Conservation (phyloP, 2,797 vertebrate genomes). For the Paedocypris micromegethes region DNA sequence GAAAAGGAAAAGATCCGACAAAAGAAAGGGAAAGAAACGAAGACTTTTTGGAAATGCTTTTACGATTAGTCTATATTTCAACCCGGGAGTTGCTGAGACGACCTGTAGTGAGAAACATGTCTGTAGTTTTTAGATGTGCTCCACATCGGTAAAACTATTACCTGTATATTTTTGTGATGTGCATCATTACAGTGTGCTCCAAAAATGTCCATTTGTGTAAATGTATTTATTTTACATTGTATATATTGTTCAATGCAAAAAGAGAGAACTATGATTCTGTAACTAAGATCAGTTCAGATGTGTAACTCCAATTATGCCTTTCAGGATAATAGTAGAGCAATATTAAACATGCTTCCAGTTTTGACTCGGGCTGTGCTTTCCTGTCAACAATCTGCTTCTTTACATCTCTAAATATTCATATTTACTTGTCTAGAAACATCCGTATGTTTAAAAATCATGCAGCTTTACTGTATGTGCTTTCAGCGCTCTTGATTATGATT, state of each 20-base stretch:
- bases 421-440: too few relatives aligned
- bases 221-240: constrained; percentile 99
- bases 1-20: constrained; percentile 52
- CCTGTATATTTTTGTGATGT: constrained; percentile 99
- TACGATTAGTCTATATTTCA: constrained; percentile 51
- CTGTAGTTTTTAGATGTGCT: constrained; percentile 98
- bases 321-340: constrained; percentile 99
- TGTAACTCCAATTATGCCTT: constrained; percentile 99
- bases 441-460: too few relatives aligned
- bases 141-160: constrained; percentile 99
- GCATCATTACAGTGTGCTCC: constrained; percentile 99
- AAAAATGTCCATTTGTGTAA: constrained; percentile 99
- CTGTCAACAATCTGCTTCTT: constrained; percentile 15
- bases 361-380: constrained; percentile 72
- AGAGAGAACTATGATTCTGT: constrained; percentile 99
- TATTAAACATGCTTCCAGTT: constrained; percentile 99
- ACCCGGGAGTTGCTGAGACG: constrained; percentile 88
- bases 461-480: too few relatives aligned
- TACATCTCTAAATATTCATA: constrained; percentile 46
- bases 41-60: constrained; percentile 70
- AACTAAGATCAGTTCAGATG: constrained; percentile 99
- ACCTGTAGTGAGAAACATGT: constrained; percentile 95
- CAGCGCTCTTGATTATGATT: too few relatives aligned
- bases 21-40: constrained; percentile 61
- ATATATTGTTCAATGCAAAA: constrained; percentile 99